Conservation (phyloP, 2,888 invertebrate species). For the Nymphalis c-album region DNA sequence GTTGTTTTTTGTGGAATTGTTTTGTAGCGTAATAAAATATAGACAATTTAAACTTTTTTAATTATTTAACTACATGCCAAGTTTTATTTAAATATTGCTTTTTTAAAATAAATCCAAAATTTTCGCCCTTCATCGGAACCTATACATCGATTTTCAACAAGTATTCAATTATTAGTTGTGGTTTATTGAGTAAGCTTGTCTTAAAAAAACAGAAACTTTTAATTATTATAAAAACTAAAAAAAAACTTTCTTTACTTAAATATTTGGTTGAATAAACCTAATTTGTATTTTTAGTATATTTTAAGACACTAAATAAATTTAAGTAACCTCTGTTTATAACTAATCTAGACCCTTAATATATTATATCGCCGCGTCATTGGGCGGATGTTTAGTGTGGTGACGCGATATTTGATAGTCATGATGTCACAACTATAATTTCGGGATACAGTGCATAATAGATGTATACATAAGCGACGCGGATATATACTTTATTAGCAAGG, state of each 20-base stretch:
- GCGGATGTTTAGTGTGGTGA: constrained; percentile 27
- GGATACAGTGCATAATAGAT: not conserved
- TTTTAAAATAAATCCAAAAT: too few species aligned
- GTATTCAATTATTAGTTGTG: too few species aligned
- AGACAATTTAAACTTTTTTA: too few species aligned
- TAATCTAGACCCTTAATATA: constrained; percentile 17
- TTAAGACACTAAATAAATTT: not conserved
- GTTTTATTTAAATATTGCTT: not conserved
- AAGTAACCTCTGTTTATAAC: not conserved
- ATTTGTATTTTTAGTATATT: not conserved
- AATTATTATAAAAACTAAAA: not conserved
- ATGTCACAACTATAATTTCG: constrained; percentile 15
- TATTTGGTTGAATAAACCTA: not conserved
- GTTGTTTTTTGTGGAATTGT: constrained; percentile 42
- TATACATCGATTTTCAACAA: too few species aligned
- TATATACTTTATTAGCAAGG: not conserved
- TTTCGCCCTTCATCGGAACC: too few species aligned
- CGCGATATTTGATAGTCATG: constrained; percentile 29
- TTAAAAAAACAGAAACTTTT: not conserved
- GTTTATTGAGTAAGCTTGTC: too few species aligned
- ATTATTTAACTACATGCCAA: too few species aligned
- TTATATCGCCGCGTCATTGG: constrained; percentile 30
- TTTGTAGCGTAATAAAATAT: not conserved
- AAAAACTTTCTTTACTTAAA: not conserved
- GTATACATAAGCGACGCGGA: not conserved